A percentile compares a stretch with the other conserved stretches of the same genome.
phyloP scores from a whole-genome alignment of 2,797 vertebrate species.

The Potorous gilbertii region DNA sequence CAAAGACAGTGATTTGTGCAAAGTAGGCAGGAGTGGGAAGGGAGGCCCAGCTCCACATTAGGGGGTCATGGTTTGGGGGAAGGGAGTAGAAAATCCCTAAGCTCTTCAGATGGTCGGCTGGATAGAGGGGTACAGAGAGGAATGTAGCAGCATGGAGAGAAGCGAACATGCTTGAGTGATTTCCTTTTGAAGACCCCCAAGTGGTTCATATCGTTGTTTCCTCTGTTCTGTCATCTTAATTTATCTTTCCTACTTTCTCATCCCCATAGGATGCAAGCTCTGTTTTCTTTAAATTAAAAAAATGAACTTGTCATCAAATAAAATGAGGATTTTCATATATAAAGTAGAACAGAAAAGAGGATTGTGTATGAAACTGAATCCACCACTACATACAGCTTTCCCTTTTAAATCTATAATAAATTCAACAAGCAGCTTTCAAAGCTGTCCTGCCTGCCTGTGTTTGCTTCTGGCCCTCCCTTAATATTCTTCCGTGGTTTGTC shows the following conservation, averaged over 20 bases:
- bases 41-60: slow-evolving; percentile 27
- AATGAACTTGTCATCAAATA: neutral
- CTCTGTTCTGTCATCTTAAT: neutral
- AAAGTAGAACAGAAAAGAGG: neutral
- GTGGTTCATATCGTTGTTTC: no score
- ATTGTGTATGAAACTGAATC: neutral
- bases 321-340: neutral
- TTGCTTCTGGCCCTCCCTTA: neutral
- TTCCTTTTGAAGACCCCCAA: no score
- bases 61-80: slow-evolving; percentile 34
- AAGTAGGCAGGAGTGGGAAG: neutral
- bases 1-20: no score
- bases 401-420: neutral
- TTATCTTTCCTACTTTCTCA: neutral
- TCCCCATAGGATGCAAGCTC: neutral
- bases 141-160: neutral
- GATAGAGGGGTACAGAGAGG: slow-evolving; percentile 6
- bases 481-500: neutral
- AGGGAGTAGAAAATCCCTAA: neutral
- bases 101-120: neutral
- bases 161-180: neutral
- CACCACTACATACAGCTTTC: neutral
- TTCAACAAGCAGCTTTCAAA: neutral
- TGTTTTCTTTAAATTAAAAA: neutral
- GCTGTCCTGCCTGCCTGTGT: neutral